These are phyloP conservation scores for Micromys minutus DNA, from an alignment of 2,113 vertebrate species.

Conservation along the genomic window DNA sequence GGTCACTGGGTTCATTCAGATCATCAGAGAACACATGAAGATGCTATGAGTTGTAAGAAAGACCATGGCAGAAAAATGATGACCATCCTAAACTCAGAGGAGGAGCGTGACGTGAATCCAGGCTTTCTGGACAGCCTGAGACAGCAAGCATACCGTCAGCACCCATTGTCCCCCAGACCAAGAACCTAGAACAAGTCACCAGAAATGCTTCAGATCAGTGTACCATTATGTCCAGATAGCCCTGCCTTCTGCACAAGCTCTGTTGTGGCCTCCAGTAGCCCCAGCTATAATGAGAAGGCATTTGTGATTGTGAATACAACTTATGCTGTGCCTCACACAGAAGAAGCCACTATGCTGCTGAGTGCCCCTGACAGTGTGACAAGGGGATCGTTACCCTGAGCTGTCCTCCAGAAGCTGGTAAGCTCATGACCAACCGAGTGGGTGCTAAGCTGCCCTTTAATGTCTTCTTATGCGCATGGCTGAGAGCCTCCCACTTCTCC, in stretches of 20 bases:
- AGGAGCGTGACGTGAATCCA: background rate
- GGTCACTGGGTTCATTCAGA: background rate
- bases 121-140: background rate
- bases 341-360: accelerated
- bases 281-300: background rate
- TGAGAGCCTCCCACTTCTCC: background rate
- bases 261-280: too few relatives aligned
- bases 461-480: background rate
- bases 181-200: background rate
- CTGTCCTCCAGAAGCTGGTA: background rate
- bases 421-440: accelerated
- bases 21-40: background rate
- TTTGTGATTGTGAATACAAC: background rate
- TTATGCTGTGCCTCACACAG: too few relatives aligned
- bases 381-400: background rate
- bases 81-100: background rate
- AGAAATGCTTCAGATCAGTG: too few relatives aligned
- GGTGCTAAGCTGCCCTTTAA: background rate
- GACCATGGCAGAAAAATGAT: background rate
- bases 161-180: too few relatives aligned
- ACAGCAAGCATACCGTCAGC: too few relatives aligned
- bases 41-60: background rate
- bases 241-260: too few relatives aligned
- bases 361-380: background rate
- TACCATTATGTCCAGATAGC: too few relatives aligned